Conservation (phyloP, 1,140 invertebrate species). For the Parapsyche elsis region DNA sequence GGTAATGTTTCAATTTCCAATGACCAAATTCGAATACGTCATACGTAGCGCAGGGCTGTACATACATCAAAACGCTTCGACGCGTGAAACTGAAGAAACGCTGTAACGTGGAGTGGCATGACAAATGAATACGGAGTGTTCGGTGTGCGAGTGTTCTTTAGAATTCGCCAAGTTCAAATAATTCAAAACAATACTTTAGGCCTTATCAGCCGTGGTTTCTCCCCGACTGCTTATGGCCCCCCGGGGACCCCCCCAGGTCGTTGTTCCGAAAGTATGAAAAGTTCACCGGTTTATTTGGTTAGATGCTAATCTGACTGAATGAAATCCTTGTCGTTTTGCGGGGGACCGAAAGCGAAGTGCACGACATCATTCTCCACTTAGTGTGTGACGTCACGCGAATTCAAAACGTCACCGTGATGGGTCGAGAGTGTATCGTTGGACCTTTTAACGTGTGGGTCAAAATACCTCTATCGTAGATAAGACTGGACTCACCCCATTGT, state of each 20-base stretch:
- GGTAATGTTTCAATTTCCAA: no score
- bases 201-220: constrained; percentile 26
- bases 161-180: constrained; percentile 26
- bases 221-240: constrained; percentile 27
- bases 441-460: no score
- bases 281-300: constrained; percentile 44
- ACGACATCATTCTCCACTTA: neutral
- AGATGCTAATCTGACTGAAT: constrained; percentile 42
- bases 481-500: no score
- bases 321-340: constrained; percentile 13
- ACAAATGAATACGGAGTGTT: no score
- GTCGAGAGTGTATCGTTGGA: neutral
- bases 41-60: no score
- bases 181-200: constrained; percentile 48
- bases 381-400: neutral
- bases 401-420: neutral
- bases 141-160: neutral
- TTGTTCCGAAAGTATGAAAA: constrained; percentile 41
- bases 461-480: no score
- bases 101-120: no score
- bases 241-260: constrained; percentile 6
- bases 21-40: no score
- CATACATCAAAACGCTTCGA: no score
- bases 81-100: no score
- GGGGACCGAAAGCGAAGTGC: neutral